A percentile compares a stretch with the other conserved stretches of the same genome.
Evolutionary conservation across 2,888 invertebrate genomes (phyloP).

Genomic region (Panorpa germanica): DNA sequence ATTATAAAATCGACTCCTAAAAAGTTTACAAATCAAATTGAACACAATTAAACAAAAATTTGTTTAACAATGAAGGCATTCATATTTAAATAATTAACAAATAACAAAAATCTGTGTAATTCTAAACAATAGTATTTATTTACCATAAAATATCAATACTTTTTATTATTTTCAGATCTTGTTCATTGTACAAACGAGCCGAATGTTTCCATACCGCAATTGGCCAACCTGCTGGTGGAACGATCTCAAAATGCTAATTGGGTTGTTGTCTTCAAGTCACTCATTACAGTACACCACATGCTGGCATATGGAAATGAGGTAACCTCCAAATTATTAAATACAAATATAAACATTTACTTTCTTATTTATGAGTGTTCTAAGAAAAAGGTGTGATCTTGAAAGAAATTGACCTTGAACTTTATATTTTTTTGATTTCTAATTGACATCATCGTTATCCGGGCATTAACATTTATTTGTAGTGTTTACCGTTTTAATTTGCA

Average conservation of each 20-base stretch:
- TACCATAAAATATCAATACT: no score
- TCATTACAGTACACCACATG: conserved; percentile 96
- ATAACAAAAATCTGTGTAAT: no score
- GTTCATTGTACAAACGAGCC: conserved; percentile 99
- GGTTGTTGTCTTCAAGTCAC: conserved; percentile 97
- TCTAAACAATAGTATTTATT: no score
- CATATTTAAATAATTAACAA: no score
- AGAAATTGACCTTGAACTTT: not conserved
- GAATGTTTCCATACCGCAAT: conserved; percentile 97
- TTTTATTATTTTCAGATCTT: conserved; percentile 60
- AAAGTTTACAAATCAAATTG: no score
- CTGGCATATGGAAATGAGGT: conserved; percentile 99
- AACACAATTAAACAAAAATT: no score
- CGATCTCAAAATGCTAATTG: conserved; percentile 95
- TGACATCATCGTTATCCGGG: no score
- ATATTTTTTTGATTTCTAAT: not conserved
- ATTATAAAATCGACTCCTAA: no score
- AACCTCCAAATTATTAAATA: conserved; percentile 18
- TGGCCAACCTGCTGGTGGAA: conserved; percentile 96
- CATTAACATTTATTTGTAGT: no score
- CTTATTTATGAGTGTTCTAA: conserved; percentile 1
- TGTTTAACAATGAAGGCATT: no score
- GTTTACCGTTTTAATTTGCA: no score
- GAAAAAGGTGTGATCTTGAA: not conserved
- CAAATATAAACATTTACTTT: not conserved